Percentiles rank a stretch among this genome's conserved stretches.
These are phyloP conservation scores for Catocala sponsa DNA, from an alignment of 2,888 invertebrate genomes.

Conservation along the genomic window DNA sequence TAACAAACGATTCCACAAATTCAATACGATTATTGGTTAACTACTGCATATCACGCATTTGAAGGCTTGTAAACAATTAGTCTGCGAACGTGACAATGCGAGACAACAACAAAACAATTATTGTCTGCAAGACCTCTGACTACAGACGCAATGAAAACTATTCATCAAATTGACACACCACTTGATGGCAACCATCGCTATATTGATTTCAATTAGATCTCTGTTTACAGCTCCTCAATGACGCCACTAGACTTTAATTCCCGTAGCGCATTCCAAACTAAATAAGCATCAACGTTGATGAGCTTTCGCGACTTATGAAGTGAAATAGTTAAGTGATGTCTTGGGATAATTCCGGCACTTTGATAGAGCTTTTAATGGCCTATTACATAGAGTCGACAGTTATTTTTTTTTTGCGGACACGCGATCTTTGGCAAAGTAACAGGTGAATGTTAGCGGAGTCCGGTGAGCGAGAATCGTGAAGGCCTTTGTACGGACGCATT, in stretches of 20 bases:
- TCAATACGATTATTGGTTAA: slow-evolving; percentile 54
- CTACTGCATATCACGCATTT: slow-evolving; percentile 51
- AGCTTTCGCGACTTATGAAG: slow-evolving; percentile 16
- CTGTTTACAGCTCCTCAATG: slow-evolving; percentile 44
- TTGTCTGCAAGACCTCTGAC: slow-evolving; percentile 40
- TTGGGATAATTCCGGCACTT: slow-evolving; percentile 20
- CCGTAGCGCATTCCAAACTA: slow-evolving; percentile 29
- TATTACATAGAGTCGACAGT: slow-evolving; percentile 20
- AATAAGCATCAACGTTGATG: slow-evolving; percentile 31
- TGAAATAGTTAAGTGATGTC: slow-evolving; percentile 12
- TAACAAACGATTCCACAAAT: slow-evolving; percentile 52
- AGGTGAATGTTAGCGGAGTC: slow-evolving; percentile 56
- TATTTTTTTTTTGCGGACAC: slow-evolving; percentile 23
- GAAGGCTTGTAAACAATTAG: slow-evolving; percentile 25
- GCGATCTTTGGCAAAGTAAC: slow-evolving; percentile 46
- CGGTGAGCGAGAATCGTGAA: slow-evolving; percentile 53
- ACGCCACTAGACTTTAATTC: slow-evolving; percentile 26
- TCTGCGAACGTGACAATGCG: slow-evolving; percentile 40
- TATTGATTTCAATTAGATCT: slow-evolving; percentile 66
- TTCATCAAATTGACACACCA: slow-evolving; percentile 62
- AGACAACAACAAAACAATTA: slow-evolving; percentile 55
- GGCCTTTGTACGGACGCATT: slow-evolving; percentile 52
- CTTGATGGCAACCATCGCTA: slow-evolving; percentile 55
- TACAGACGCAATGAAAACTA: slow-evolving; percentile 59
- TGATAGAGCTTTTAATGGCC: slow-evolving; percentile 28